Evolutionary conservation across 2,113 vertebrate genomes (phyloP).

Genomic region (Hippolais icterina): DNA sequence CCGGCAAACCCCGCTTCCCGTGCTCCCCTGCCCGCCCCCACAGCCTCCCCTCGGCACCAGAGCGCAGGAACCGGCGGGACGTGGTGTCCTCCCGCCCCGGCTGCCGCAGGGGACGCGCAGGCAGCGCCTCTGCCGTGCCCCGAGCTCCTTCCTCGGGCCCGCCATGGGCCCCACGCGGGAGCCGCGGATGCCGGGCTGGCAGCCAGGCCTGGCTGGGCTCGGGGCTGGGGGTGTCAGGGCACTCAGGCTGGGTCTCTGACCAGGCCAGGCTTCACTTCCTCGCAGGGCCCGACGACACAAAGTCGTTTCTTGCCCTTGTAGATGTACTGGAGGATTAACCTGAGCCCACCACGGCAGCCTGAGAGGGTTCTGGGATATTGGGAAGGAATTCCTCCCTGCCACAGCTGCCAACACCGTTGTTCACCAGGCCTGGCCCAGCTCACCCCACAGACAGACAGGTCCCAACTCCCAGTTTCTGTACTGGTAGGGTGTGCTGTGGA

Average conservation of each 20-base stretch:
- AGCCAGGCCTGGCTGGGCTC: neutral
- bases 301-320: neutral
- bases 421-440: neutral
- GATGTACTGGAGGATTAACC: neutral
- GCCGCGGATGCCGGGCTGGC: accelerated
- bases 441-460: neutral
- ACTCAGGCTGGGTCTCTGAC: neutral
- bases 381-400: neutral
- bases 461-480: neutral
- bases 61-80: accelerated
- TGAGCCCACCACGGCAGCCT: neutral
- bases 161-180: neutral
- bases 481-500: neutral
- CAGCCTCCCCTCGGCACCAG: neutral
- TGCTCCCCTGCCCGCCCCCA: neutral
- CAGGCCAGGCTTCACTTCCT: neutral
- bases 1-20: neutral
- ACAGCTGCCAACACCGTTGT: neutral
- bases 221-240: accelerated
- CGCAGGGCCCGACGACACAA: neutral
- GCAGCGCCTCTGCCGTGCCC: neutral
- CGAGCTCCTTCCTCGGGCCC: accelerated
- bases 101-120: no score
- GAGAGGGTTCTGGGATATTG: accelerated
- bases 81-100: accelerated